Evolutionary conservation across 1,140 invertebrate genomes (phyloP).

Genomic region (Euwallacea fornicatus): DNA sequence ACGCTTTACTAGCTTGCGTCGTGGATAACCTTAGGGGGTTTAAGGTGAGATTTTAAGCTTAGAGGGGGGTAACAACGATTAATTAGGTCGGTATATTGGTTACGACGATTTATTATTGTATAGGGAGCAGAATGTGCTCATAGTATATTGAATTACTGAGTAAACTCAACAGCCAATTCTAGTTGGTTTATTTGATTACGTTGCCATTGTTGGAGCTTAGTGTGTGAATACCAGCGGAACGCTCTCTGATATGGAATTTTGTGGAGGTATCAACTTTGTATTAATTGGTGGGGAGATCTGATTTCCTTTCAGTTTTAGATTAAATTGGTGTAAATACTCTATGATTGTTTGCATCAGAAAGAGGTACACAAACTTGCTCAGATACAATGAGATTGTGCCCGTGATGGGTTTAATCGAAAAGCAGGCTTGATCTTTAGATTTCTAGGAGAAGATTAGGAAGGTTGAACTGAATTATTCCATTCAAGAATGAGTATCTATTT

Average conservation of each 20-base stretch:
- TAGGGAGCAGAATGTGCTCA: slow-evolving; percentile 4
- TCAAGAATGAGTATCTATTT: slow-evolving; percentile 15
- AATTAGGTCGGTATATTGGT: slow-evolving; percentile 32
- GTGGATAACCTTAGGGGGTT: slow-evolving; percentile 88
- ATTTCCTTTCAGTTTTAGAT: background rate
- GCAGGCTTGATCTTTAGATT: slow-evolving; percentile 1
- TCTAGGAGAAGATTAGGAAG: slow-evolving; percentile 16
- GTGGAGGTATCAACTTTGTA: background rate
- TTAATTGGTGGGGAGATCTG: background rate
- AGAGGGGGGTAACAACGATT: slow-evolving; percentile 31
- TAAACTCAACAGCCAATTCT: slow-evolving; percentile 11
- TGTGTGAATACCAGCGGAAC: background rate
- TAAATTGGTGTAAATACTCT: too few relatives aligned
- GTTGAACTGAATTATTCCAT: slow-evolving; percentile 22
- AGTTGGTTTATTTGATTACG: slow-evolving; percentile 6
- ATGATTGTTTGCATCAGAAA: too few relatives aligned
- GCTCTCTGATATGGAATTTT: background rate
- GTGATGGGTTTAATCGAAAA: slow-evolving; percentile 1
- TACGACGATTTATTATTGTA: slow-evolving; percentile 19
- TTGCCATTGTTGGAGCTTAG: slow-evolving; percentile 1
- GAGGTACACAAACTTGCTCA: too few relatives aligned
- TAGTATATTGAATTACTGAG: slow-evolving; percentile 3
- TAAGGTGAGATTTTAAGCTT: slow-evolving; percentile 67
- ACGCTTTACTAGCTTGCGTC: slow-evolving; percentile 90
- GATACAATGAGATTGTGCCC: background rate